Evolutionary conservation across 2,888 invertebrate species (phyloP), one percentile per base, ranked within the genome.

Genomic region (Coleophora deauratella): DNA sequence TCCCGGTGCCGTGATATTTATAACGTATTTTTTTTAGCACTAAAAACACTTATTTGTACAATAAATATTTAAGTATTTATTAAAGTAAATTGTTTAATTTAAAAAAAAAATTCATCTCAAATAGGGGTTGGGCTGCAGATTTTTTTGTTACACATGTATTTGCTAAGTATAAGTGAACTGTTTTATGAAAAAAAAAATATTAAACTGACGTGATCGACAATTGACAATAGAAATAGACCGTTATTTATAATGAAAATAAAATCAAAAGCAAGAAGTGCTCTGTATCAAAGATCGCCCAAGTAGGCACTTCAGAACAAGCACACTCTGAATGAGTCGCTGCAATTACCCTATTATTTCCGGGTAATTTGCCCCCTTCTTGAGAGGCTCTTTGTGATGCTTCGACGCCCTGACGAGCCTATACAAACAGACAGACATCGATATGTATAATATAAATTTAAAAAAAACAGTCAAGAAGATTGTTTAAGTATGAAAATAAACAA

Each of bases 311-410:
- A 45, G 50, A 51, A 50, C 45, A 35, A 50, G 52, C 49, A 48
- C 54, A 53, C 55, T 49, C 48, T 61, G 52, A 59, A 62, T 59
- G 57, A 57, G 49, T 41, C 41, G 15, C 46, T 47, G 44, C 58
- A 67, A 71, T 75, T 78, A 73, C 75, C 65, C 62, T 54, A 46
- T 54, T 78, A 74, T 70, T 60, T 67, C 72, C 63, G 65, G 60
- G 59, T 48, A 73, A 67, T 77, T 75, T 74, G 69, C 58, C 50
- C 49, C 57, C 42, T 63, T 63, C 51, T 65, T 55, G 52, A 71
- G 64, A 40, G 56, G 54, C 50, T 43, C 46, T 59, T 57, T 54
- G 47, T 54, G 49, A 47, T 58, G 69, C 52, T 52, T 56, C 58
- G 55, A 74, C 68, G 72, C 72, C 66, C 62, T 62, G 44, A 42